Evolutionary conservation across 2,888 invertebrate genomes (phyloP).

Genomic region (Apantesis nais): DNA sequence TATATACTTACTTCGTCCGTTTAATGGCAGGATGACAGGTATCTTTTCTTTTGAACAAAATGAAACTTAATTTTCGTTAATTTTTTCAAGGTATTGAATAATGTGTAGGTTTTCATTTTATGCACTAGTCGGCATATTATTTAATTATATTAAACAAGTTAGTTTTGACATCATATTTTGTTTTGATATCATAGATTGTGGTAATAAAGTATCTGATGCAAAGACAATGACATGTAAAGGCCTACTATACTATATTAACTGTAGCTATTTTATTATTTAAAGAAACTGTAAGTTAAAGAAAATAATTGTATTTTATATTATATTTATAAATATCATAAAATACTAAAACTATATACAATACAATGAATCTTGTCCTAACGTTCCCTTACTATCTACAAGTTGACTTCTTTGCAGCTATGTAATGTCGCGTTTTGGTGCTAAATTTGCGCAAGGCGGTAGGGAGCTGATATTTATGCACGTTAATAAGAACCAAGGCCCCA

Average conservation of each 20-base stretch:
- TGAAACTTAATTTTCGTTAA: background rate
- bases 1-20: background rate
- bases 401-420: slow-evolving; percentile 69
- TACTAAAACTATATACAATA: background rate
- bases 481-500: slow-evolving; percentile 73
- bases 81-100: background rate
- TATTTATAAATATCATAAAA: too few relatives aligned
- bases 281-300: too few relatives aligned
- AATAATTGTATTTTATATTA: too few relatives aligned
- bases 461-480: slow-evolving; percentile 80
- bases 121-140: background rate
- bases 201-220: too few relatives aligned
- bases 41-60: background rate
- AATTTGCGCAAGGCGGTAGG: slow-evolving; percentile 66
- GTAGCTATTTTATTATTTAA: too few relatives aligned
- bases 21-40: background rate
- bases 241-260: too few relatives aligned
- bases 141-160: too few relatives aligned
- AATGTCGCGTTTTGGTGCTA: slow-evolving; percentile 60
- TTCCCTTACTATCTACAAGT: slow-evolving; percentile 45
- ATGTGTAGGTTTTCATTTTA: background rate
- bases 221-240: too few relatives aligned
- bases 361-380: slow-evolving; percentile 36
- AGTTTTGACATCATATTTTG: too few relatives aligned
- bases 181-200: too few relatives aligned